Evolutionary conservation across 1,140 invertebrate genomes (phyloP).

Genomic region (Wasmannia auropunctata): DNA sequence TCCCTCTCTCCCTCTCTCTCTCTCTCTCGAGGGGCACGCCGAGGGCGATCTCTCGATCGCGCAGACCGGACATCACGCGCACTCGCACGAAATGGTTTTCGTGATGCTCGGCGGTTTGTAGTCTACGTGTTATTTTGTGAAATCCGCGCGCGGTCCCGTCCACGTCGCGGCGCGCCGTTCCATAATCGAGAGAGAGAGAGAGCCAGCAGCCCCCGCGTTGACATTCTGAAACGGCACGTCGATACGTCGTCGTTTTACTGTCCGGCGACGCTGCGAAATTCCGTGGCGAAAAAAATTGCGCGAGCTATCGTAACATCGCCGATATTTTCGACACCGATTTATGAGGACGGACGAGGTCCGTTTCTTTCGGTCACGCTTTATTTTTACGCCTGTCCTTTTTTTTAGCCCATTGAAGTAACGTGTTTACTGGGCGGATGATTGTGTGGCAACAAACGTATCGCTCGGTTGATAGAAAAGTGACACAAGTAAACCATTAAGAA

Average conservation of each 20-base stretch:
- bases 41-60: constrained; percentile 2
- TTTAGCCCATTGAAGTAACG: background rate
- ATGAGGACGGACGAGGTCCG: background rate
- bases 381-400: background rate
- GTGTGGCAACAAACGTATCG: no score
- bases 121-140: constrained; percentile 28
- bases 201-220: background rate
- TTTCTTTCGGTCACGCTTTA: background rate
- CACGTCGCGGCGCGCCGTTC: background rate
- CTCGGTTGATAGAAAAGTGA: no score
- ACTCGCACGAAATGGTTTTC: constrained; percentile 40
- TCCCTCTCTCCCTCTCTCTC: background rate
- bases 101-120: background rate
- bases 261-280: background rate
- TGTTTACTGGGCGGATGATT: background rate
- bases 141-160: background rate
- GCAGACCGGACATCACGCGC: constrained; percentile 37
- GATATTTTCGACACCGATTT: constrained; percentile 12
- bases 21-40: background rate
- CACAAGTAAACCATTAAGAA: no score
- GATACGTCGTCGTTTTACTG: constrained; percentile 33
- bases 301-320: background rate
- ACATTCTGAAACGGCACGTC: constrained; percentile 29
- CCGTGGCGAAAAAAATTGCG: background rate
- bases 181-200: background rate